Base-by-base conservation (phyloP, 2,888 invertebrate species). In the Tiphia femorata region DNA sequence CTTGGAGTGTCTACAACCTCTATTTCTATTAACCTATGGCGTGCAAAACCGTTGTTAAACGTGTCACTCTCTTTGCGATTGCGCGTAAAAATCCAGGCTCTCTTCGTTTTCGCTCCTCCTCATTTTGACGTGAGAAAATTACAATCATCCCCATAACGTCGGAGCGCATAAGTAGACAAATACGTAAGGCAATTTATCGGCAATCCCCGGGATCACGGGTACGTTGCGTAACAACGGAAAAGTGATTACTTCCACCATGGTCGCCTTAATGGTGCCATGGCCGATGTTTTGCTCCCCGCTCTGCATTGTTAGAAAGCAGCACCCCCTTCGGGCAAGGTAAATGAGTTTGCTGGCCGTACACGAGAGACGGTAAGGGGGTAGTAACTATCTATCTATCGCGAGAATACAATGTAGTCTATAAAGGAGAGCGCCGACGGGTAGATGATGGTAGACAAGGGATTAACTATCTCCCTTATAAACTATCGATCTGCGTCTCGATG, bases 221-320 rank as follows among this genome's bases (percentile, higher is more conserved):
- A 19, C 49, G 54, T 25, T 16, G 47, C 47, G 51, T 44, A 57
- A 66, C 66, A 69, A 62, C 58, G 40, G 16, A 44, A 58, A 65
- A 62, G 63, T 55, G 53, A 73, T 73, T 67, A 59, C 67, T 52
- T 50, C 41, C 55, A 64, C 64, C 68, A 74, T 72, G 58, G 49
- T 47, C 44, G 50, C 50, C 57, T 67, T 65, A 67, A 72, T 58
- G 62, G 44, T 62, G 35, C 69, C 50, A 49, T 52, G 50, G 56
- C 41, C 55, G 49, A 56, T 64, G 61, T 68, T 72, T 70, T 62
- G 58, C 49, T 58, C 57, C 46, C 51, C 55, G 53, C 40, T 44
- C 63, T 44, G 49, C 27, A 49, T 63, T 51, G 62, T 66, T 52
- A 53, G 49, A 37, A 46, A 38, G 35, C 16, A 23, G 8, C 46